Evolutionary conservation across 2,113 vertebrate species (phyloP), one percentile per base, ranked within the genome.

Genomic region (Lycaon pictus): DNA sequence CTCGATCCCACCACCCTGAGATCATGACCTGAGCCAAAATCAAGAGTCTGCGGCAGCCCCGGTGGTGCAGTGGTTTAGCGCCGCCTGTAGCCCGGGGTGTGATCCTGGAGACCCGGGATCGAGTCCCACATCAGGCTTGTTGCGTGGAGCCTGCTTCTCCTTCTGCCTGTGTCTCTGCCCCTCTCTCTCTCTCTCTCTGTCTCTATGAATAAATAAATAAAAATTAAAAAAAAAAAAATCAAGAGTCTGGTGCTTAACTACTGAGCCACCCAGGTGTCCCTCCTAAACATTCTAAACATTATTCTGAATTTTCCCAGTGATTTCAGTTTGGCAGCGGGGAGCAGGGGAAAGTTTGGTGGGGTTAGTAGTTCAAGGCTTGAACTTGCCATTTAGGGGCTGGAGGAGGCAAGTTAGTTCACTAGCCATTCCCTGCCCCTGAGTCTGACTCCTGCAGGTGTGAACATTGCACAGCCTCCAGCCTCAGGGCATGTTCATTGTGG

Each of bases 281-380:
- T 81, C 43, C 29, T 0, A 27, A 0, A 35, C 17, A 58, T 93
- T 56, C 23, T n/a, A 51, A 86, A 51, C 22, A 29, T 89, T 23
- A 17, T 19, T 83, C 48, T 69, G 67, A 23, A 63, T 90, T 55
- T 86, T 12, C 27, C 67, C 56, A 67, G 1, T 8, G 51, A 22
- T 3, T 3, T 77, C 43, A 20, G 53, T 25, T 1, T 2, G 55
- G 27, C 48, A 48, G 51, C 19, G 3, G 16, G 20, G 19, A 20
- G 0, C 0, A 4, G 5, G 88, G 62, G 67, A 11, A 43, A 22
- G 25, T 48, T 7, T 53, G 25, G 37, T 43, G n/a, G 32, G 20
- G 2, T 17, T 71, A 3, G 22, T 60, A 15, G 5, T n/a, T 58
- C 17, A 23, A 27, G 51, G 32, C 23, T 88, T 63, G 29, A 79